These are phyloP conservation scores for Tachina grossa DNA, from an alignment of 2,888 invertebrate species.

Conservation along the genomic window DNA sequence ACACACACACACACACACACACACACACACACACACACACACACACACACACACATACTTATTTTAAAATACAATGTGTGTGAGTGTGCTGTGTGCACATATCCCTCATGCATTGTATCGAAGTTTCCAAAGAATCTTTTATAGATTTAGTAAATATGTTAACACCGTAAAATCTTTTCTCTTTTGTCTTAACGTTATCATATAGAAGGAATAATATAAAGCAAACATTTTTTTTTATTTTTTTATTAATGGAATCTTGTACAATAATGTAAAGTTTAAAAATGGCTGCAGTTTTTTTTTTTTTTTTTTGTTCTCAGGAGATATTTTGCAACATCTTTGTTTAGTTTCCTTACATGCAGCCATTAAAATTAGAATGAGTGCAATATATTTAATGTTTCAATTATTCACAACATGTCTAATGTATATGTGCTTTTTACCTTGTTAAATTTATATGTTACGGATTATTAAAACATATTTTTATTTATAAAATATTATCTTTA, in stretches of 20 bases:
- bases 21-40: background rate
- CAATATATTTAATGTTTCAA: background rate
- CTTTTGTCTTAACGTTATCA: constrained; percentile 42
- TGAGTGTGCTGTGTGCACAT: background rate
- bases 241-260: constrained; percentile 2
- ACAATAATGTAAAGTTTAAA: background rate
- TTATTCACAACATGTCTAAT: background rate
- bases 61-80: background rate
- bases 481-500: too few relatives aligned
- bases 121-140: constrained; percentile 29
- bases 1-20: too few relatives aligned
- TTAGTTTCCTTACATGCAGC: background rate
- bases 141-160: constrained; percentile 47
- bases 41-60: background rate
- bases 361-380: constrained; percentile 4
- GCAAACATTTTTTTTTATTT: background rate
- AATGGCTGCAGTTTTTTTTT: background rate
- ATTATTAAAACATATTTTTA: too few relatives aligned
- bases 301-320: background rate
- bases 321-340: background rate
- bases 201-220: background rate
- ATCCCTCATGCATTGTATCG: constrained; percentile 51
- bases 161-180: constrained; percentile 21
- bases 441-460: too few relatives aligned
- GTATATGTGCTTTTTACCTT: background rate